These are phyloP conservation scores for Lethocerus indicus DNA, from an alignment of 1,140 invertebrate species.

Conservation along the genomic window DNA sequence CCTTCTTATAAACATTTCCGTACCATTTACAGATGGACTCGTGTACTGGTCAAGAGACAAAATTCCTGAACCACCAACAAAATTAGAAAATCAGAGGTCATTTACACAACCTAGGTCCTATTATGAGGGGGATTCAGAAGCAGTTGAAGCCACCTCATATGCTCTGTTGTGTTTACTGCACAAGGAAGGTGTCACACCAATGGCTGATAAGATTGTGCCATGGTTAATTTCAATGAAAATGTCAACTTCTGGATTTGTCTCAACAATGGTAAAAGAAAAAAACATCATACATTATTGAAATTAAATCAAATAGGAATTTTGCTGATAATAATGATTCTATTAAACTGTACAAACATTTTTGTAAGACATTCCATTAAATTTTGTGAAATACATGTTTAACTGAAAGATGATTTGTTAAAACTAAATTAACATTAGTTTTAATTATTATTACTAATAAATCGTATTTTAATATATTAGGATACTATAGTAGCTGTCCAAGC, in stretches of 20 bases:
- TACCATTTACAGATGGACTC: conserved; percentile 25
- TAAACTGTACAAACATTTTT: background rate
- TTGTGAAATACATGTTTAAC: no score
- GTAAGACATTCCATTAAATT: background rate
- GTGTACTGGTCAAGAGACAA: conserved; percentile 29
- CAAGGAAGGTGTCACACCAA: conserved; percentile 25
- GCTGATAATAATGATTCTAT: background rate
- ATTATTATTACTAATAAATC: background rate
- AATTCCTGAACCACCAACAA: conserved; percentile 23
- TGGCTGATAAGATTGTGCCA: conserved; percentile 30
- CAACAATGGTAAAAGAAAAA: conserved; percentile 33
- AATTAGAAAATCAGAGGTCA: conserved; percentile 30
- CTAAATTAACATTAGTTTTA: no score
- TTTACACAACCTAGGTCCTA: conserved; percentile 28
- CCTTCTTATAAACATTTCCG: background rate
- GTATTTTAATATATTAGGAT: conserved; percentile 27
- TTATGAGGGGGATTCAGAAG: conserved; percentile 26
- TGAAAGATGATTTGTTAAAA: no score
- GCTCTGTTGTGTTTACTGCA: conserved; percentile 34
- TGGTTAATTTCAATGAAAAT: conserved; percentile 41
- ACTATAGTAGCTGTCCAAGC: conserved; percentile 39
- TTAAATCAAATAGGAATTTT: background rate
- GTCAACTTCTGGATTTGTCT: conserved; percentile 34
- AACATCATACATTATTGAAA: background rate
- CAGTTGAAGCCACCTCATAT: conserved; percentile 38